Base-by-base conservation (phyloP, 37 sponge, comb jelly and placozoan genomes). In the Aplysina aerophoba region DNA sequence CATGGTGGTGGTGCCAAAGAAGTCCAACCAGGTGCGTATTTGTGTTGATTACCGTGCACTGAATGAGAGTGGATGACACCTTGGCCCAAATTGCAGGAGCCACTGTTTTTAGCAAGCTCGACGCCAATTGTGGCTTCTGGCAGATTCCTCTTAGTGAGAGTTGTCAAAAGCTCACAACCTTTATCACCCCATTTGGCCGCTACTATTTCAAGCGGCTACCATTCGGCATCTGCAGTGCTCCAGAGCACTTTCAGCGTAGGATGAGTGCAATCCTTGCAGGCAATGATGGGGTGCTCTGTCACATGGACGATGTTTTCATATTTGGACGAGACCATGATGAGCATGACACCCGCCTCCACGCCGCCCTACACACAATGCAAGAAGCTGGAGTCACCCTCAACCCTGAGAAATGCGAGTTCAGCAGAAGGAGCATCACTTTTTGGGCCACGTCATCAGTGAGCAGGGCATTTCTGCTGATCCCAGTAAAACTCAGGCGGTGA, bases 321-420 rank as follows among this genome's bases (percentile, higher is more conserved):
- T 79, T 79, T 57, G 55, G 78, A 22, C 15, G 37, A 22, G 81
- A 50, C 36, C 40, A 74, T 37, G 87, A 86, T 8, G 89, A 84
- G 37, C 85, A 89, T 63, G n/a, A n/a, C n/a, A n/a, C n/a, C n/a
- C n/a, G n/a, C n/a, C 59, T 89, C 8, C 57, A 78, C 20, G 16
- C 36, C 15, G 89, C 58, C 58, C 58, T 89, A 36, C 73, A 84
- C 19, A 84, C 54, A n/a, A n/a, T n/a, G n/a, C n/a, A n/a, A n/a
- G n/a, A n/a, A n/a, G n/a, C n/a, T n/a, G 68, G 89, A 58, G 84
- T 63, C 4, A 89, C 78, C 8, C 58, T 89, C 16, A 89, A 84
- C 69, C 36, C 25, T 27, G 78, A 84, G 37, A 88, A 89, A 84
- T 84, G 89, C 78, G 77, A 33, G 36, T 89, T 89, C 60, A 54